phyloP scores from a whole-genome alignment of 2,888 invertebrate genomes.

The Arrhopalites spinosus region DNA sequence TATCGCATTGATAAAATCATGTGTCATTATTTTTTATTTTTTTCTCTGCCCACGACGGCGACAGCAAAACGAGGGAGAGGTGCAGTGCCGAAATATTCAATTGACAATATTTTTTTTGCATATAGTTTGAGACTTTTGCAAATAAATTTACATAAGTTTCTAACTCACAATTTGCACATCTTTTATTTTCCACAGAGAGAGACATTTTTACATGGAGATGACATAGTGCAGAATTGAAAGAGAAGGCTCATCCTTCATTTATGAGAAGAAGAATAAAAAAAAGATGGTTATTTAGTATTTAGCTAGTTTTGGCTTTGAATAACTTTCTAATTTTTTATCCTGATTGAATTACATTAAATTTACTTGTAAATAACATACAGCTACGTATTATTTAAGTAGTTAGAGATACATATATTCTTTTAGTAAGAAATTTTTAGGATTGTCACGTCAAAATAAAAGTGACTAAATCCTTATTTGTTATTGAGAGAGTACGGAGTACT shows the following conservation, averaged over 20 bases:
- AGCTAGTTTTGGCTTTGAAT: conserved; percentile 14
- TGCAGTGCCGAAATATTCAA: no score
- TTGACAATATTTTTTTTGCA: no score
- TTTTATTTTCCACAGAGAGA: no score
- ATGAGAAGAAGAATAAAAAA: background rate
- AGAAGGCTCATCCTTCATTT: conserved; percentile 1
- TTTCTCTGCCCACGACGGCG: no score
- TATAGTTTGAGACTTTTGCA: no score
- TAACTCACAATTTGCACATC: no score
- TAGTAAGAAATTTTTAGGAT: background rate
- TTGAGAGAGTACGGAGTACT: no score
- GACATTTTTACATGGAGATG: no score
- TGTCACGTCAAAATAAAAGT: background rate
- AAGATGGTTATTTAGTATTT: background rate
- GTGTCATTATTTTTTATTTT: conserved; percentile 6
- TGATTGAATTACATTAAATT: conserved; percentile 33
- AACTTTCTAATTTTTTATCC: conserved; percentile 28
- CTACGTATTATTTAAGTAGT: conserved; percentile 7
- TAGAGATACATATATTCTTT: no score
- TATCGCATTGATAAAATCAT: background rate
- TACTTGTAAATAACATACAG: background rate
- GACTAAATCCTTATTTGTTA: conserved; percentile 29
- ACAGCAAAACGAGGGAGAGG: no score
- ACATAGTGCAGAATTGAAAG: no score
- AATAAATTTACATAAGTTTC: no score